phyloP scores from a whole-genome alignment of 2,113 vertebrate species.

The Hyperopisus bebe region DNA sequence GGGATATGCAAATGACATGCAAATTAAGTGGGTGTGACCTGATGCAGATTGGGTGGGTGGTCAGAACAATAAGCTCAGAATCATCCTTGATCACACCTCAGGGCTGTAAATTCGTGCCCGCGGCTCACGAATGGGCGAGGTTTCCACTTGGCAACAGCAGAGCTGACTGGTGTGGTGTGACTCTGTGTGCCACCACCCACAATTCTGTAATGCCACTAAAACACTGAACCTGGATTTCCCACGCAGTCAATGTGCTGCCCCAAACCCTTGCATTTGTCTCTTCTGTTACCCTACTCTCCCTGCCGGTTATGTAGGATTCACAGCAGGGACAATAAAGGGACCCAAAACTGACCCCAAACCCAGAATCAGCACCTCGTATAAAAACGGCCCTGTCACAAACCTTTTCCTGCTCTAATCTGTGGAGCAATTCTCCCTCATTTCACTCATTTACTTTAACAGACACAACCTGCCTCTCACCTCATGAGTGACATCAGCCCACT shows the following conservation, averaged over 20 bases:
- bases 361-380: neutral
- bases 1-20: neutral
- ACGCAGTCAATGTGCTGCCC: neutral
- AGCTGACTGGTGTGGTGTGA: neutral
- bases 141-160: no score
- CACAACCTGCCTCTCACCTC: neutral
- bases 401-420: neutral
- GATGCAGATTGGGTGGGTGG: neutral
- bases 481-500: neutral
- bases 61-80: neutral
- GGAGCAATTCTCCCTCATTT: neutral
- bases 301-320: neutral
- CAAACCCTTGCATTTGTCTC: neutral
- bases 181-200: neutral
- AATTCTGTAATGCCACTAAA: neutral
- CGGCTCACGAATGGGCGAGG: neutral
- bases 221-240: neutral
- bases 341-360: neutral
- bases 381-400: neutral
- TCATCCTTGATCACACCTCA: neutral
- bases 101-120: neutral
- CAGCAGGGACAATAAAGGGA: neutral
- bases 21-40: neutral
- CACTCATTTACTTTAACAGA: neutral
- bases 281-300: neutral